Evolutionary conservation across 2,888 invertebrate genomes (phyloP).

Genomic region (Chloroclysta siterata): DNA sequence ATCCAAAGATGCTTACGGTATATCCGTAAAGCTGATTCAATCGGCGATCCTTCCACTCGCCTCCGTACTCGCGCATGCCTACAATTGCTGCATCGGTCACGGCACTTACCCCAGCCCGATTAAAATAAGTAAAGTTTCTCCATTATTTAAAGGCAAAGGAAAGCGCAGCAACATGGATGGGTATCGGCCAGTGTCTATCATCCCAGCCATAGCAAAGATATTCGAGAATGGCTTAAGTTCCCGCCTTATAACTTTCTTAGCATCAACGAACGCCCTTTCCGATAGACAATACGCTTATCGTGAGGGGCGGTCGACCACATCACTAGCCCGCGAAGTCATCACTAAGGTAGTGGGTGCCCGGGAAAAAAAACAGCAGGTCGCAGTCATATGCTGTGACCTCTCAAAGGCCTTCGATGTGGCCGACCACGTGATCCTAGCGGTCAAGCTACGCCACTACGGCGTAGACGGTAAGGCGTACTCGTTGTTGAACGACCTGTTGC

Average conservation of each 20-base stretch:
- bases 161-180: not conserved
- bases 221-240: too few species aligned
- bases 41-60: not conserved
- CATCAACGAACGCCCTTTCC: too few species aligned
- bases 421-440: not conserved
- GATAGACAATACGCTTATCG: too few species aligned
- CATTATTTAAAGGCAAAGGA: not conserved
- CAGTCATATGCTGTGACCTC: not conserved
- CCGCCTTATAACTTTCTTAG: too few species aligned
- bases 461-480: too few species aligned
- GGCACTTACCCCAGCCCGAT: not conserved
- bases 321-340: too few species aligned
- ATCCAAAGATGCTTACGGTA: slow-evolving; percentile 1
- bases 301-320: too few species aligned
- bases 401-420: slow-evolving; percentile 6
- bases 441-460: not conserved
- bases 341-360: too few species aligned
- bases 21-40: not conserved
- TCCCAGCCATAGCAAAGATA: not conserved
- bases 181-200: not conserved
- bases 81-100: not conserved
- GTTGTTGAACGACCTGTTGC: too few species aligned
- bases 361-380: slow-evolving; percentile 1
- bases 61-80: not conserved
- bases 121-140: not conserved